These are phyloP conservation scores for Cotesia glomerata DNA, from an alignment of 1,140 invertebrate genomes.

Conservation along the genomic window DNA sequence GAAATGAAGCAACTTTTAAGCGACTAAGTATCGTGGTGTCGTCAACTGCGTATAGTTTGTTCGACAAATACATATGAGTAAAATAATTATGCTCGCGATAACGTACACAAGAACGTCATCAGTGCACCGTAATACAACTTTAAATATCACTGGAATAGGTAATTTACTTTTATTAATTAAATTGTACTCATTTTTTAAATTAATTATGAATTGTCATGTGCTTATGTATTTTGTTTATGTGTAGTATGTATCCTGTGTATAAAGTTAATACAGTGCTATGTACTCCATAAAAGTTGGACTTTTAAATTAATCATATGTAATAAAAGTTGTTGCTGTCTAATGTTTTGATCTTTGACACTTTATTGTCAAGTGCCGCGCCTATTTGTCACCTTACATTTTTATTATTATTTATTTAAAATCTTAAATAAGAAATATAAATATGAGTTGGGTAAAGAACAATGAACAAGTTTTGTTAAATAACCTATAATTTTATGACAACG, in stretches of 20 bases:
- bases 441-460: too few relatives aligned
- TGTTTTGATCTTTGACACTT: conserved; percentile 6
- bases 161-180: background rate
- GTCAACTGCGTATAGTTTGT: background rate
- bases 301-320: background rate
- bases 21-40: background rate
- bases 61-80: background rate
- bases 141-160: conserved; percentile 21
- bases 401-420: background rate
- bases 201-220: background rate
- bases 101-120: background rate
- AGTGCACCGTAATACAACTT: conserved; percentile 8
- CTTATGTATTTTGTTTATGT: background rate
- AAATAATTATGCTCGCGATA: conserved; percentile 24
- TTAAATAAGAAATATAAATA: too few relatives aligned
- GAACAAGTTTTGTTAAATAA: too few relatives aligned
- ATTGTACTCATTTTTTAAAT: background rate
- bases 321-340: too few relatives aligned
- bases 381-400: background rate
- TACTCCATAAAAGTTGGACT: background rate
- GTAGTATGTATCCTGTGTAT: background rate
- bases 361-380: conserved; percentile 16
- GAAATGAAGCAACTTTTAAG: too few relatives aligned
- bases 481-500: too few relatives aligned
- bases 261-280: background rate